Conservation (phyloP, 2,888 invertebrate species). For the Epinotia bilunana region DNA sequence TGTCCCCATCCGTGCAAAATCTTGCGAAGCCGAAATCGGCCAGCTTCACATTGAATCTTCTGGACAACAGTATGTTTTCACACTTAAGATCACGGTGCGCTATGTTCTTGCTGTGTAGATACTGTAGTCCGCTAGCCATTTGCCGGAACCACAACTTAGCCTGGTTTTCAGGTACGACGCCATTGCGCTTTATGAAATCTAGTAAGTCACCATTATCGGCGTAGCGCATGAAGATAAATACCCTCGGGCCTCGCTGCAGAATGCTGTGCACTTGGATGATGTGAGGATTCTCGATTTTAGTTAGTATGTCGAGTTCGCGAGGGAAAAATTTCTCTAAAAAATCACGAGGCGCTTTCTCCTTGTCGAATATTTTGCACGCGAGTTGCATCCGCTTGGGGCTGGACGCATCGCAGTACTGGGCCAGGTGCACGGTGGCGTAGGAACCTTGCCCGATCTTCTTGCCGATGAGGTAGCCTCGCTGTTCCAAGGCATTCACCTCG, state of each 20-base stretch:
- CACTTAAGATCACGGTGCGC: slow-evolving; percentile 97
- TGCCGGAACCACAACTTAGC: slow-evolving; percentile 94
- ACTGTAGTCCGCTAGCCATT: slow-evolving; percentile 92
- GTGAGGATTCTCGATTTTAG: slow-evolving; percentile 95
- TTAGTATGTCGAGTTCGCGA: slow-evolving; percentile 95
- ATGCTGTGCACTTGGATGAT: slow-evolving; percentile 96
- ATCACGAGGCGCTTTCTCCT: slow-evolving; percentile 93
- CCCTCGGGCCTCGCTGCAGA: slow-evolving; percentile 91
- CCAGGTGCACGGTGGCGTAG: slow-evolving; percentile 95
- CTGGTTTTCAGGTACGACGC: slow-evolving; percentile 91
- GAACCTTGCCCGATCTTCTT: slow-evolving; percentile 96
- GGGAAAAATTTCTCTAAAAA: slow-evolving; percentile 97
- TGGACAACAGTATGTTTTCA: slow-evolving; percentile 94
- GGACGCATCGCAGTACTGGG: slow-evolving; percentile 90
- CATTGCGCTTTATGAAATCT: slow-evolving; percentile 91
- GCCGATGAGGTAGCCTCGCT: slow-evolving; percentile 92
- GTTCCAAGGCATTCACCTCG: slow-evolving; percentile 93
- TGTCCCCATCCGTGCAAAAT: slow-evolving; percentile 89
- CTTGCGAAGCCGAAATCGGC: slow-evolving; percentile 98
- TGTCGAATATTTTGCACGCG: slow-evolving; percentile 96
- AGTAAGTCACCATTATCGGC: slow-evolving; percentile 96
- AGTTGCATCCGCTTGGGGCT: slow-evolving; percentile 89
- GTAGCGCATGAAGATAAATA: slow-evolving; percentile 96
- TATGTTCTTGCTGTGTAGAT: slow-evolving; percentile 92
- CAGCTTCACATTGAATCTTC: slow-evolving; percentile 93